Percentiles rank a stretch among this genome's conserved stretches.
Conservation (phyloP, 2,113 vertebrate species). For the Romanogobio albipinnatus region DNA sequence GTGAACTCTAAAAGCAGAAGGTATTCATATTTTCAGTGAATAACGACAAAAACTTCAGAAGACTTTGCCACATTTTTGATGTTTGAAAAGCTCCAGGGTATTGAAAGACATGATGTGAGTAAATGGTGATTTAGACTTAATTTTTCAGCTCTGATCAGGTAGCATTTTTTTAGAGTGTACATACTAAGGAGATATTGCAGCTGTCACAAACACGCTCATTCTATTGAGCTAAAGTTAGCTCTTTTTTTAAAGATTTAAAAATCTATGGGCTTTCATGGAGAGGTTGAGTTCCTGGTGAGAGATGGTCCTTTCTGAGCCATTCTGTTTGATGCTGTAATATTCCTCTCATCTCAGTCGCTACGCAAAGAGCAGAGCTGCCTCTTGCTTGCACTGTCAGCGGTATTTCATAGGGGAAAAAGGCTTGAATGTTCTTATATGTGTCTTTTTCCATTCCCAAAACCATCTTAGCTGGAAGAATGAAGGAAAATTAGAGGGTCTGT, state of each 20-base stretch:
- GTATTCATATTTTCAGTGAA: background rate
- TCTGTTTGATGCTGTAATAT: conserved; percentile 24
- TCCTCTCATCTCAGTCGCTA: conserved; percentile 5
- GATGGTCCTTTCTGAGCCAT: conserved; percentile 20
- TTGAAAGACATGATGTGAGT: background rate
- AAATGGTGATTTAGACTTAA: background rate
- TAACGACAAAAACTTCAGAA: background rate
- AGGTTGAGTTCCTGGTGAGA: conserved; percentile 1
- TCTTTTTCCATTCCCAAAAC: conserved; percentile 44
- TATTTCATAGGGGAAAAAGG: background rate
- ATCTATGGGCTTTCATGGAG: background rate
- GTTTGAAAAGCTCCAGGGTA: background rate
- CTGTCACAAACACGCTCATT: background rate
- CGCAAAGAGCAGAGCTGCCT: conserved; percentile 11
- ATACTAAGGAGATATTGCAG: background rate
- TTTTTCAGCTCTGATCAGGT: background rate
- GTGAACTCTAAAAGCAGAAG: background rate
- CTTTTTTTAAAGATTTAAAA: background rate
- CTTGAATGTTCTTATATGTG: background rate
- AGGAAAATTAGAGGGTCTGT: background rate
- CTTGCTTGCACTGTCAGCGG: conserved; percentile 28
- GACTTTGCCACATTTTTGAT: background rate
- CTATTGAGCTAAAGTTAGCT: background rate
- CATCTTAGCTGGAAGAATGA: conserved; percentile 30
- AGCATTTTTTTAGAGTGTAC: background rate